A percentile compares a stretch with the other conserved stretches of the same genome.
Conservation (phyloP, 1,140 invertebrate species). For the Halesus radiatus region DNA sequence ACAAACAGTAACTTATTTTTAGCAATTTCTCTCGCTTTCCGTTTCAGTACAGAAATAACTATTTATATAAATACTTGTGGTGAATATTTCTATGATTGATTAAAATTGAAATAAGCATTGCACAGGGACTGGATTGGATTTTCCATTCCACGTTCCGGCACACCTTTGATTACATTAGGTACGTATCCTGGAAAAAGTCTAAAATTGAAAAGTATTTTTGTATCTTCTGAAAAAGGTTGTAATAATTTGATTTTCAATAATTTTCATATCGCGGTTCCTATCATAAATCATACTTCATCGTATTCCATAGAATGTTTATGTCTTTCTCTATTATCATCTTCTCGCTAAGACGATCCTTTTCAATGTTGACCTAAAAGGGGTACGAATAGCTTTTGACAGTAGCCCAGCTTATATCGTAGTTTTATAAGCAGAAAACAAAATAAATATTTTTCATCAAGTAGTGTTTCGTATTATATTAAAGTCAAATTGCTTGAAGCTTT, state of each 20-base stretch:
- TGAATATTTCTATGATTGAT: too few species aligned
- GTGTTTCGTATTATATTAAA: constrained; percentile 8
- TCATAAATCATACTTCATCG: constrained; percentile 2
- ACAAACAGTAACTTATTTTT: too few species aligned
- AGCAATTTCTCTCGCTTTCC: too few species aligned
- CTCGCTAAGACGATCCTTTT: neutral
- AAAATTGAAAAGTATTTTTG: neutral
- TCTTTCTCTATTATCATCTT: neutral
- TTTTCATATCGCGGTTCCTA: too few species aligned
- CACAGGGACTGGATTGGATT: constrained; percentile 8
- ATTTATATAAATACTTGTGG: too few species aligned
- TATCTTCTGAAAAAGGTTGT: too few species aligned
- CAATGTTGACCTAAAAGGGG: neutral
- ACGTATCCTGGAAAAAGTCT: constrained; percentile 21
- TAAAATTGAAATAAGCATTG: neutral
- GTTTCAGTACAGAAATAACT: too few species aligned
- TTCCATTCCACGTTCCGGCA: constrained; percentile 11
- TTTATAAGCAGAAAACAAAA: neutral
- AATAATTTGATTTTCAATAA: too few species aligned
- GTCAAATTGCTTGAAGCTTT: constrained; percentile 33
- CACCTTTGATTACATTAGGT: constrained; percentile 40
- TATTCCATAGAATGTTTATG: neutral
- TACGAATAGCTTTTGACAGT: neutral
- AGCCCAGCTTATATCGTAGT: neutral
- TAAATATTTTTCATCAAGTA: constrained; percentile 3